Percentiles rank a stretch among this genome's conserved stretches.
phyloP scores from a whole-genome alignment of 1,140 invertebrate species.

The Heliconius eleuchia region DNA sequence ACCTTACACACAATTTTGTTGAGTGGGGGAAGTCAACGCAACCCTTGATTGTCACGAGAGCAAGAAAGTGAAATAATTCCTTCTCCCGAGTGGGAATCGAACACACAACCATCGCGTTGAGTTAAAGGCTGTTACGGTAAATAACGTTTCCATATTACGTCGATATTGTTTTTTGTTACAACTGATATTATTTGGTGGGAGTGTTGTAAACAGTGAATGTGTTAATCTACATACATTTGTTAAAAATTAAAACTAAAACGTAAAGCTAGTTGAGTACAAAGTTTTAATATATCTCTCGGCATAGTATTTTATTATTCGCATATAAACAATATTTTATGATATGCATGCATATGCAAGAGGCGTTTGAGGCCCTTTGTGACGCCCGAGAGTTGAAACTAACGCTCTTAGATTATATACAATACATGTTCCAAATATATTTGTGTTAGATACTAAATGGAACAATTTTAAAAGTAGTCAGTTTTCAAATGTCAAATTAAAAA shows the following conservation, averaged over 20 bases:
- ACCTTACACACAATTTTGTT: no score
- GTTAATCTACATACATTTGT: constrained; percentile 70
- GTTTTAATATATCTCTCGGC: constrained; percentile 51
- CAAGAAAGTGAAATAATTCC: no score
- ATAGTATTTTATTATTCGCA: constrained; percentile 11
- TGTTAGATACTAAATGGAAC: neutral
- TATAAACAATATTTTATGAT: neutral
- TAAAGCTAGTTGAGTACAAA: constrained; percentile 75
- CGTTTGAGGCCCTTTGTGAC: constrained; percentile 9
- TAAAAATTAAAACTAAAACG: constrained; percentile 59
- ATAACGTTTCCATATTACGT: no score
- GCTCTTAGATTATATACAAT: constrained; percentile 2
- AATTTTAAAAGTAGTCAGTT: neutral
- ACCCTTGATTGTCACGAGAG: no score
- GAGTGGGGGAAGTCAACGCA: no score
- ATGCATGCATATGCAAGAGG: constrained; percentile 16
- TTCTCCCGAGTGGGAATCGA: no score
- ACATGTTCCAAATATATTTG: neutral
- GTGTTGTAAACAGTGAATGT: constrained; percentile 75
- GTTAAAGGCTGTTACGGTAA: no score
- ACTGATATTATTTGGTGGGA: constrained; percentile 70
- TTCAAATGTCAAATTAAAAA: neutral
- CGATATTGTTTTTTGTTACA: constrained; percentile 48
- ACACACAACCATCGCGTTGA: no score
- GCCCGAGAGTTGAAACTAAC: constrained; percentile 60